Evolutionary conservation across 2,888 invertebrate genomes (phyloP), one percentile per base, ranked within the genome.

Genomic region (Zygothrica quintamaculata): DNA sequence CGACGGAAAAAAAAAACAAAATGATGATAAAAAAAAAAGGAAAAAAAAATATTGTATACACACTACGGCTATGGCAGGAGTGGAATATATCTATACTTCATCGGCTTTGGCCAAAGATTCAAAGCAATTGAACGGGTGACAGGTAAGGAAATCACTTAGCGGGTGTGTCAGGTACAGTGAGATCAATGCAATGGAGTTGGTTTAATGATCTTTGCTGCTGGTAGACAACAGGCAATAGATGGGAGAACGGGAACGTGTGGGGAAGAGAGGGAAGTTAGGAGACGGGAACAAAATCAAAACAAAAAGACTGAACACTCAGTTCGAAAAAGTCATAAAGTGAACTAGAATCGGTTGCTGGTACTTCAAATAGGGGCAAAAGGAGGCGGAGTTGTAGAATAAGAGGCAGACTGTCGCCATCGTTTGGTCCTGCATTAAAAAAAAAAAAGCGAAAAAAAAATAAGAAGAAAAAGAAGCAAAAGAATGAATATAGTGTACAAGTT

Each of bases 131-230:
- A 69, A 25, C 46, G 34, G n/a, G 40, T 31, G 26, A 26, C 42
- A 55, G 22, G 33, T 53, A 51, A 43, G 58, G 60, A 62, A 73
- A 80, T 80, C 78, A 71, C 76, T 75, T 80, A 70, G 78, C 62
- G 76, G 78, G 67, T 74, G 67, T 46, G 73, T 61, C 67, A 58
- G 44, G 56, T 57, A 59, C 53, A 64, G 8, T 9, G 52, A 55
- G 67, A 71, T 74, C 74, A 74, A 55, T 71, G 59, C 43, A 46
- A 31, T 68, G 44, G 18, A 58, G 48, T 37, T 33, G 46, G 44
- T 44, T 50, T 46, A 53, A 64, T 62, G 48, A 43, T 26, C 18
- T 53, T 29, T 33, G 51, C 31, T 46, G 48, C 47, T 16, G 15
- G 39, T 52, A 52, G 59, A 40, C 51, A n/a, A n/a, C n/a, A n/a